Conservation (phyloP, 2,888 invertebrate genomes). For the Tolmerus cingulatus region DNA sequence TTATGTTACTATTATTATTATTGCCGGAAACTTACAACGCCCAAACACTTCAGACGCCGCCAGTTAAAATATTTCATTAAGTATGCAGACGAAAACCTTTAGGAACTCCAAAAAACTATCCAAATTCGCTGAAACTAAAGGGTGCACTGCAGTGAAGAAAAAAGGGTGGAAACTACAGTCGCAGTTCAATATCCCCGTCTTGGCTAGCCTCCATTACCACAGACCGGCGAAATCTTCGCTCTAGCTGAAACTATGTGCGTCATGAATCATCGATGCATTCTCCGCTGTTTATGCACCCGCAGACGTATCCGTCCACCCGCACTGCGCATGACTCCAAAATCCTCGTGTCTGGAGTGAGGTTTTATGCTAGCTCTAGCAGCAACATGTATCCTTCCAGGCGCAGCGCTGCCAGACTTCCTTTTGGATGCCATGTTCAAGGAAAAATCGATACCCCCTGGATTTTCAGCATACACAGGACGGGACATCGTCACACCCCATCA, state of each 20-base stretch:
- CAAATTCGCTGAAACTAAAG: not conserved
- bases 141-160: not conserved
- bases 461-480: not conserved
- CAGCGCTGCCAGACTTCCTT: not conserved
- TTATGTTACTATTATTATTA: not conserved
- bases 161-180: not conserved
- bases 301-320: not conserved
- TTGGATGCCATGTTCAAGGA: conserved; percentile 30
- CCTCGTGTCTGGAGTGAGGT: conserved; percentile 3
- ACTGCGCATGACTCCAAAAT: conserved; percentile 19
- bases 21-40: conserved; percentile 42
- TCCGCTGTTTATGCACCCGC: not conserved
- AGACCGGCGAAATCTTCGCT: not conserved
- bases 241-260: not conserved
- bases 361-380: not conserved
- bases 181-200: conserved; percentile 26
- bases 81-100: not conserved
- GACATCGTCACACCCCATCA: not conserved
- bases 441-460: conserved; percentile 7
- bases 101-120: not conserved
- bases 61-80: conserved; percentile 48
- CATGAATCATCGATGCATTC: not conserved
- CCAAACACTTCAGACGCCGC: conserved; percentile 36
- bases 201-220: not conserved
- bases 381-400: conserved; percentile 32